phyloP scores from a whole-genome alignment of 1,140 invertebrate species.

The Papilio xuthus region DNA sequence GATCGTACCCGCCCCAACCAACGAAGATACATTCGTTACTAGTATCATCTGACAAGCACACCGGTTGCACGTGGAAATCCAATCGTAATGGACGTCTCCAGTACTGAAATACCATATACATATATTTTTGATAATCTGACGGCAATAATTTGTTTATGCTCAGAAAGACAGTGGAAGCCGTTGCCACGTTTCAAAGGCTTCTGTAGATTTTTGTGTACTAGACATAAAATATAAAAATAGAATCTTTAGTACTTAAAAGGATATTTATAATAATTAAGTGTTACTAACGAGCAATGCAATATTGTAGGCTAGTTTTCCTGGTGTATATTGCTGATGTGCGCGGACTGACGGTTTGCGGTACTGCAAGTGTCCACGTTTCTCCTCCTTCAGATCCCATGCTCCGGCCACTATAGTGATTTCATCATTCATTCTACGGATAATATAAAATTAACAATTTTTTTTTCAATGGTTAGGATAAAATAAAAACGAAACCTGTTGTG shows the following conservation, averaged over 20 bases:
- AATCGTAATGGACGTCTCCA: slow-evolving; percentile 64
- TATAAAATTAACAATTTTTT: not conserved
- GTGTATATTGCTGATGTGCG: slow-evolving; percentile 55
- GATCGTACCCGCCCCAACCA: slow-evolving; percentile 70
- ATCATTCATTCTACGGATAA: slow-evolving; percentile 32
- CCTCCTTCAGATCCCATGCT: slow-evolving; percentile 56
- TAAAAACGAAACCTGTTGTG: not conserved
- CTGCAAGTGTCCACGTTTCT: slow-evolving; percentile 45
- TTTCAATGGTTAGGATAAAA: not conserved
- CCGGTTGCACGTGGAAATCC: slow-evolving; percentile 58
- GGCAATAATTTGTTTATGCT: not conserved
- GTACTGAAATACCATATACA: slow-evolving; percentile 48
- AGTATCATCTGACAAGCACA: slow-evolving; percentile 56
- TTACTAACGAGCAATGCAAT: slow-evolving; percentile 64
- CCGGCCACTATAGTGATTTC: slow-evolving; percentile 61
- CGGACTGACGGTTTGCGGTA: slow-evolving; percentile 52
- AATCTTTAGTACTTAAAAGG: not conserved
- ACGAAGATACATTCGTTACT: slow-evolving; percentile 63
- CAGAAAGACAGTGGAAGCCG: no score
- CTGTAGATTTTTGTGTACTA: no score
- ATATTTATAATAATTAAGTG: not conserved
- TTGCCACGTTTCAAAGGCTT: no score
- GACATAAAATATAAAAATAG: no score
- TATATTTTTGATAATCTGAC: not conserved
- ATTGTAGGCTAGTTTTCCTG: slow-evolving; percentile 55